Base-by-base conservation (phyloP, 2,113 vertebrate species). In the Leiothrix lutea region DNA sequence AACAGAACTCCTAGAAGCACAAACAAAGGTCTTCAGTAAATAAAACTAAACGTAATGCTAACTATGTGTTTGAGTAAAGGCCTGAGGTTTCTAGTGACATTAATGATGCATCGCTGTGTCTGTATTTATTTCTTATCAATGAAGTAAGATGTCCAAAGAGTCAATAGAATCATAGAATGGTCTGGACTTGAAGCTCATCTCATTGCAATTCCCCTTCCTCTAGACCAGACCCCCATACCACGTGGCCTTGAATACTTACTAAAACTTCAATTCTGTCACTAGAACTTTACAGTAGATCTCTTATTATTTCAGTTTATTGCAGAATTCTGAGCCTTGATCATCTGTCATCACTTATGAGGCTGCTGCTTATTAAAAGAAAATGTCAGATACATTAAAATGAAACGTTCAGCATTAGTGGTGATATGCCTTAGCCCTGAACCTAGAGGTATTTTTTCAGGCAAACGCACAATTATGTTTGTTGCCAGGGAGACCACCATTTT, bases 131-230 rank as follows among this genome's bases (percentile, higher is more conserved):
- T 85, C 47, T 80, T 72, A 54, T 12, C 8, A n/a, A 33, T 19
- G 11, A 33, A 69, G 13, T 13, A 83, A 80, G 33, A 73, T 12
- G 38, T 44, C 79, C 2, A 35, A 22, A 58, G 18, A 33, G 33
- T 75, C 31, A 61, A 22, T 1, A 35, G 21, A 44, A 51, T 33
- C 23, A 24, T 17, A 66, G 28, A 66, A 80, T 20, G 2, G 14
- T 44, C 31, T 19, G 14, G 31, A 64, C 21, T 50, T 42, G 56
- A 48, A 50, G 35, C n/a, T 35, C 26, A 22, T 23, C 12, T 60
- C 22, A 51, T 51, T 51, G 20, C 16, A 25, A 24, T 9, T 26
- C 19, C 35, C 9, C 2, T 57, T 80, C 26, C 0, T 0, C 20
- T 58, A 38, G 33, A 50, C 7, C 36, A n/a, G 12, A 45, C 8